Conservation (phyloP, 2,888 invertebrate genomes). For the Nemapogon koenigi region DNA sequence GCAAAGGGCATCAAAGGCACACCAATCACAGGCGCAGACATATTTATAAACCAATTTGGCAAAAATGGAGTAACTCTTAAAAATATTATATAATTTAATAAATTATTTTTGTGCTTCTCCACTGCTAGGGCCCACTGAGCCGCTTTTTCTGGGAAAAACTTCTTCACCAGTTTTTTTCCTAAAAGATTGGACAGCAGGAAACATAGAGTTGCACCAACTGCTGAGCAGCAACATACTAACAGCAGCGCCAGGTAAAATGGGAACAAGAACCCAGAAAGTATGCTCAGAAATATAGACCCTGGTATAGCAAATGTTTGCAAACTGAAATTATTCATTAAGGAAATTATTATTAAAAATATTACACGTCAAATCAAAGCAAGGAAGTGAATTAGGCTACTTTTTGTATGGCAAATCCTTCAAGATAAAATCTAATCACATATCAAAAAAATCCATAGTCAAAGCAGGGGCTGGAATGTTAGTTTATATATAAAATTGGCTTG, state of each 20-base stretch:
- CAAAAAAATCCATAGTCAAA: no score
- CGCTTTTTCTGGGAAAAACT: conserved; percentile 89
- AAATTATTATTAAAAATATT: conserved; percentile 16
- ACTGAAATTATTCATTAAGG: conserved; percentile 63
- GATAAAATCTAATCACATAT: no score
- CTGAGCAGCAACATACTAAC: conserved; percentile 93
- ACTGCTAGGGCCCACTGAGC: conserved; percentile 86
- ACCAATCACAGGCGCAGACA: conserved; percentile 95
- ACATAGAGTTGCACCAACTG: conserved; percentile 94
- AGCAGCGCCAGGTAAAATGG: conserved; percentile 89
- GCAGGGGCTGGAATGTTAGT: no score
- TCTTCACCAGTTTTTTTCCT: conserved; percentile 83
- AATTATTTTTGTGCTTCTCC: conserved; percentile 82
- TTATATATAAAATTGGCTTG: no score
- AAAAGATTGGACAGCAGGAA: conserved; percentile 91
- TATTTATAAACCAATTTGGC: conserved; percentile 99
- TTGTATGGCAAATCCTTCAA: no score
- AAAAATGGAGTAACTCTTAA: conserved; percentile 95
- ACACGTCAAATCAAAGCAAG: no score
- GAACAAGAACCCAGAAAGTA: conserved; percentile 95
- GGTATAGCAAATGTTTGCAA: conserved; percentile 99
- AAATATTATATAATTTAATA: conserved; percentile 96
- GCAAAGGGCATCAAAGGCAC: conserved; percentile 93
- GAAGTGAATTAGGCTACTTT: no score
- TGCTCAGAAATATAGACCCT: conserved; percentile 96